These are phyloP conservation scores for Corythornis cristatus DNA, from an alignment of 2,113 vertebrate species.

Conservation along the genomic window DNA sequence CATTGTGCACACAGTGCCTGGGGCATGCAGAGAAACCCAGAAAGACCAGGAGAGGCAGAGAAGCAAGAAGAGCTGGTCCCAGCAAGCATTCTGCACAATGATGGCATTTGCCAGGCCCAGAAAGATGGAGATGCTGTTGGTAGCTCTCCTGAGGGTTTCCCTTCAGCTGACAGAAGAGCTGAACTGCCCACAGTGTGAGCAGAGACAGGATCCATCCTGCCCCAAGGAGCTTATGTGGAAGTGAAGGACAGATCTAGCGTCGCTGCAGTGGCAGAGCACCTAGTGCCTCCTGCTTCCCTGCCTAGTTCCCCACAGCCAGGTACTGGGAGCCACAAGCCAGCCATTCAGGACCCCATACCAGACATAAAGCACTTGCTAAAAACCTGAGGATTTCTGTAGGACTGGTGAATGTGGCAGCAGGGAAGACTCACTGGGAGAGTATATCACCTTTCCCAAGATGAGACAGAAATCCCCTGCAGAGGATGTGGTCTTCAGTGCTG, in stretches of 20 bases:
- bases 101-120: background rate
- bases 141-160: background rate
- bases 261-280: background rate
- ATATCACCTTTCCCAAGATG: background rate
- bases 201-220: background rate
- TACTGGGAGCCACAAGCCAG: background rate
- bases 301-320: background rate
- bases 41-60: background rate
- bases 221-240: background rate
- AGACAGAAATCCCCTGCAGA: background rate
- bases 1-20: background rate
- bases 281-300: background rate
- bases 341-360: background rate
- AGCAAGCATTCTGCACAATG: background rate
- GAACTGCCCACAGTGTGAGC: background rate
- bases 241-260: background rate
- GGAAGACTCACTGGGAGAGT: background rate
- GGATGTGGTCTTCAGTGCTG: background rate
- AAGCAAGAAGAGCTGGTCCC: background rate
- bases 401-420: rapidly evolving
- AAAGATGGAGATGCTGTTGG: background rate
- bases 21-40: background rate
- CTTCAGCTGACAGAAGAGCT: background rate
- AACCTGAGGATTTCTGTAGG: background rate
- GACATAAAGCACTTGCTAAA: background rate